Base-by-base conservation (phyloP, 1,140 invertebrate genomes). In the Anadara kagoshimensis region DNA sequence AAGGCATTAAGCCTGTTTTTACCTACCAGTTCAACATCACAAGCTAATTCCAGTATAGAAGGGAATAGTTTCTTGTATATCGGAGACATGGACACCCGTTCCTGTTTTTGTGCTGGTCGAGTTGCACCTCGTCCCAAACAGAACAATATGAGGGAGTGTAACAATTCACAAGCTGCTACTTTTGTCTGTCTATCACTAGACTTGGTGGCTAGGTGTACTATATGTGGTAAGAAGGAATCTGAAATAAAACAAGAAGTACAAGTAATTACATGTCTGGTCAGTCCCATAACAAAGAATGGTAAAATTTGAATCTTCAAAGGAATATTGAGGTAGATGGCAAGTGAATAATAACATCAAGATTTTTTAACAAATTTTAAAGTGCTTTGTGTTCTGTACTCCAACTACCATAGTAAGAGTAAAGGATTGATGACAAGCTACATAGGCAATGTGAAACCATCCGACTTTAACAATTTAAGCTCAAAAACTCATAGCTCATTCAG, bases 131-230 rank as follows among this genome's bases (percentile, higher is more conserved):
- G 90, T 2, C 93, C 93, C 14, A 94, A 83, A 75, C 93, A 90
- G 56, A 92, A 90, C 16, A 93, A 78, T 5, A 93, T 83, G 5
- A 93, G 82, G 5, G 92, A 90, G 83, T 94, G 93, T 0, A 94
- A 85, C 3, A 94, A 85, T 87, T 95, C 94, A 86, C 93, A 93
- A 1, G 94, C 93, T 2, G 91, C 91, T 16, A 94, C 87, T 87
- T 93, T 92, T 0, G 92, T 93, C 78, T 92, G 91, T 45, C 93
- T 86, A 78, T 94, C 92, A 75, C 91, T 92, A 12, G 92, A 92
- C 75, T 90, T 90, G 63, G 90, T 90, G 20, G 93, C 91, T 43
- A 94, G 83, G 36, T 93, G 89, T 10, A 93, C 88, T 18, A 94
- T 87, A 63, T 91, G 89, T 11, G 93, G 93, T 11, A 94, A 69